These are phyloP conservation scores for Hyaena hyaena DNA, from an alignment of 2,113 vertebrate genomes.

Conservation along the genomic window DNA sequence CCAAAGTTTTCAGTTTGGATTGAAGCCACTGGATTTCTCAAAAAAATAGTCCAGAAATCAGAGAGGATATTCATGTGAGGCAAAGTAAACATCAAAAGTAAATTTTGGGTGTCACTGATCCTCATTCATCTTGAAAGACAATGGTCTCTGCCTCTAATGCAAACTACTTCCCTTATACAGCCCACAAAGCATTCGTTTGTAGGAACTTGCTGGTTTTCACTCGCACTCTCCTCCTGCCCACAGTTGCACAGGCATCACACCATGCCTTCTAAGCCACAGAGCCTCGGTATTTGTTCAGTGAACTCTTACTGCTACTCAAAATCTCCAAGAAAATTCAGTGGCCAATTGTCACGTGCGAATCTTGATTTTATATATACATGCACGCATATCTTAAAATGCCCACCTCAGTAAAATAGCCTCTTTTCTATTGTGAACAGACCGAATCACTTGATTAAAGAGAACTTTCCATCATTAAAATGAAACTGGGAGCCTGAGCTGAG, in stretches of 20 bases:
- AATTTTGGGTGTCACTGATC: neutral
- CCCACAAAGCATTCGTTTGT: neutral
- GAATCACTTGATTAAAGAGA: conserved; percentile 39
- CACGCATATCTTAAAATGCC: neutral
- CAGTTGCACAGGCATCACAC: neutral
- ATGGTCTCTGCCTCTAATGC: conserved; percentile 4
- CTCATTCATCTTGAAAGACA: conserved; percentile 6
- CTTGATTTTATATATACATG: neutral
- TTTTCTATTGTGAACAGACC: neutral
- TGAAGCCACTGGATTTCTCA: neutral
- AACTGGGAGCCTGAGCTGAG: neutral
- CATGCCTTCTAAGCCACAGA: neutral
- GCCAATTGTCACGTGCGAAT: neutral
- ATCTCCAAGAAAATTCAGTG: conserved; percentile 34
- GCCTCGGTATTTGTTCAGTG: conserved; percentile 1
- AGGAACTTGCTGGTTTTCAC: neutral
- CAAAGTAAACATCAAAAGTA: conserved; percentile 16
- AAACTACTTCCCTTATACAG: conserved; percentile 44
- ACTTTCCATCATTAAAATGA: conserved; percentile 41
- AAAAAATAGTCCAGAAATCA: conserved; percentile 23
- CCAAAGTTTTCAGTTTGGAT: neutral
- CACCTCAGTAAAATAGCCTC: neutral
- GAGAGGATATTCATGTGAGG: neutral
- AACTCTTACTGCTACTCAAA: conserved; percentile 29
- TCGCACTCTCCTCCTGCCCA: neutral